Evolutionary conservation across 2,888 invertebrate genomes (phyloP).

Genomic region (Andrena fulva): DNA sequence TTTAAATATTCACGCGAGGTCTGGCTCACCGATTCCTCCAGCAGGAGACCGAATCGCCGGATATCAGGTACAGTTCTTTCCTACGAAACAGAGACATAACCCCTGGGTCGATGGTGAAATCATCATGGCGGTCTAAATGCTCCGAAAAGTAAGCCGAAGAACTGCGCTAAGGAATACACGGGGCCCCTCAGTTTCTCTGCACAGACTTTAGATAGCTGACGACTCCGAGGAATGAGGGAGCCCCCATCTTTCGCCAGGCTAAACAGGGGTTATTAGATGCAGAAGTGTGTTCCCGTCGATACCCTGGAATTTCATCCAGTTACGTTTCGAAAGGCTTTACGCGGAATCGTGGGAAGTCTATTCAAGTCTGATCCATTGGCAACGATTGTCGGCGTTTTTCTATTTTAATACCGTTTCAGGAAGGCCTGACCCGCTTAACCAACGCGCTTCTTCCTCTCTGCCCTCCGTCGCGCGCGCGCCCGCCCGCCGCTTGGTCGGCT

Average conservation of each 20-base stretch:
- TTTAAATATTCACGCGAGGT: conserved; percentile 13
- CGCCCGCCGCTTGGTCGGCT: background rate
- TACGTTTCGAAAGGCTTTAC: conserved; percentile 44
- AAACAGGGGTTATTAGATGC: background rate
- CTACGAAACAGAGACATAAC: background rate
- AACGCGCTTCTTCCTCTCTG: background rate
- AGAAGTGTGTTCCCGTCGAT: conserved; percentile 15
- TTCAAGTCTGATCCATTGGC: conserved; percentile 51
- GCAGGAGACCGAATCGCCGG: no score
- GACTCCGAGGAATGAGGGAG: background rate
- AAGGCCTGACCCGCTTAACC: conserved; percentile 53
- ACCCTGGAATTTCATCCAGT: conserved; percentile 30
- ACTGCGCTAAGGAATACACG: no score
- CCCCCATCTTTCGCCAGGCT: background rate
- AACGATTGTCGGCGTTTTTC: conserved; percentile 45
- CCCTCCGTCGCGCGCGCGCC: no score
- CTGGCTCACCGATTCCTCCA: background rate
- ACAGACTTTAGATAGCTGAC: background rate
- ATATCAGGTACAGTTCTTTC: background rate
- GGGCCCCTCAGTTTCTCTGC: no score
- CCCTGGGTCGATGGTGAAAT: conserved; percentile 9
- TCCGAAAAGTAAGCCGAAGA: background rate
- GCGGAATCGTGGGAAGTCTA: conserved; percentile 49
- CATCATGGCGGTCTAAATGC: background rate
- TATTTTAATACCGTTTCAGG: conserved; percentile 48